These are phyloP conservation scores for Oophaga sylvatica DNA, from an alignment of 2,797 vertebrate genomes.

Conservation along the genomic window DNA sequence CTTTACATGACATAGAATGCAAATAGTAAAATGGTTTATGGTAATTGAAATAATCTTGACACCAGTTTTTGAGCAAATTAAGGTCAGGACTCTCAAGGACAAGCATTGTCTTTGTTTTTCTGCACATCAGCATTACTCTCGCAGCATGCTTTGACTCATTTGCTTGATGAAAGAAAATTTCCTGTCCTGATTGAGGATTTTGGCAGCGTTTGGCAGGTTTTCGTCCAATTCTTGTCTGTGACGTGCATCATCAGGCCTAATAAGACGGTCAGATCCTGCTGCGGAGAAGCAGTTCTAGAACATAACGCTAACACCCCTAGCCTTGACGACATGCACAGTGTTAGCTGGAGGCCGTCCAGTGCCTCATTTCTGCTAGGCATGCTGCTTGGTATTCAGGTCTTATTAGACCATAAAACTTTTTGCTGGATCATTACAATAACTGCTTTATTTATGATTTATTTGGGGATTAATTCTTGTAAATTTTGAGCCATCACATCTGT, in stretches of 20 bases:
- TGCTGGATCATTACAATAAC: neutral
- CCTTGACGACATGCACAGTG: neutral
- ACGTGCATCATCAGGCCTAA: neutral
- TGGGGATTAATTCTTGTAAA: neutral
- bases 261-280: neutral
- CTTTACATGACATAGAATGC: neutral
- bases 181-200: slow-evolving; percentile 17
- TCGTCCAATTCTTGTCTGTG: neutral
- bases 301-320: neutral
- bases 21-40: neutral
- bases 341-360: neutral
- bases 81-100: slow-evolving; percentile 11
- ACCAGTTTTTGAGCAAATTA: neutral
- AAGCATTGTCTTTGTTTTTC: slow-evolving; percentile 6
- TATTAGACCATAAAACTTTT: neutral
- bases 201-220: slow-evolving; percentile 10
- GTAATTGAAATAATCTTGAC: neutral
- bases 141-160: neutral
- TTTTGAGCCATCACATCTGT: neutral
- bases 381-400: neutral
- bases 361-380: neutral
- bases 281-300: neutral
- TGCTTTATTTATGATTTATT: no score
- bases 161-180: slow-evolving; percentile 7
- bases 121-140: neutral